Evolutionary conservation across 2,888 invertebrate species (phyloP), one percentile per base, ranked within the genome.

Genomic region (Eurytoma adleriae): DNA sequence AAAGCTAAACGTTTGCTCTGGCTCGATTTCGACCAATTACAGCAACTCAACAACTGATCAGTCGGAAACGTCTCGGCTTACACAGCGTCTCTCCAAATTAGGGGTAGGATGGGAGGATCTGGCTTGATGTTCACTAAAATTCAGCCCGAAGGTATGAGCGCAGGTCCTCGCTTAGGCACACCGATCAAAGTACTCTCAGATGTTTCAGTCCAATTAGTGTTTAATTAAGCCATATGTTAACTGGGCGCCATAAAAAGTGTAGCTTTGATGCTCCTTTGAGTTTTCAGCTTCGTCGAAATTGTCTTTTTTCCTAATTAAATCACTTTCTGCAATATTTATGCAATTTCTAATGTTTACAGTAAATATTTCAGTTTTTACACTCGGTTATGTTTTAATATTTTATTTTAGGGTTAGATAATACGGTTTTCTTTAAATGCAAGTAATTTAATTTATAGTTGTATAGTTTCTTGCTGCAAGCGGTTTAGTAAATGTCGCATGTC

Each of bases 1-100:
- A 76, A 68, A 68, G 67, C 61, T 18, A 76, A 76, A 68, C 75
- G 68, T 76, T 76, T 76, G 61, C 67, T 18, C 50, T 27, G 57
- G 13, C 54, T 24, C 68, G 20, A 48, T 72, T 68, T 61, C 75
- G 68, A 30, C 61, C 71, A 72, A 72, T 72, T 72, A 62, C 71
- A 50, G 52, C 71, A 7, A 14, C 12, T 16, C 71, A 16, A 20
- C 68, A 52, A 76, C 61, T 20, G 67, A 76, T 68, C 52, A 52
- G 59, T 27, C 52, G 75, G 75, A 68, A 75, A 52, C 68, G 61
- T 76, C 68, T 76, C 68, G 52, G 75, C 50, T 61, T 61, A 68
- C 68, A 27, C 13, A 24, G 24, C 40, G 24, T 5, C 59, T 27
- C 30, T 62, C n/a, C 13, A 48, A 14, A 3, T 20, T 13, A 13